Percentiles rank a stretch among this genome's conserved stretches.
Evolutionary conservation across 2,888 invertebrate species (phyloP).

Genomic region (Lasioglossum villosulum): DNA sequence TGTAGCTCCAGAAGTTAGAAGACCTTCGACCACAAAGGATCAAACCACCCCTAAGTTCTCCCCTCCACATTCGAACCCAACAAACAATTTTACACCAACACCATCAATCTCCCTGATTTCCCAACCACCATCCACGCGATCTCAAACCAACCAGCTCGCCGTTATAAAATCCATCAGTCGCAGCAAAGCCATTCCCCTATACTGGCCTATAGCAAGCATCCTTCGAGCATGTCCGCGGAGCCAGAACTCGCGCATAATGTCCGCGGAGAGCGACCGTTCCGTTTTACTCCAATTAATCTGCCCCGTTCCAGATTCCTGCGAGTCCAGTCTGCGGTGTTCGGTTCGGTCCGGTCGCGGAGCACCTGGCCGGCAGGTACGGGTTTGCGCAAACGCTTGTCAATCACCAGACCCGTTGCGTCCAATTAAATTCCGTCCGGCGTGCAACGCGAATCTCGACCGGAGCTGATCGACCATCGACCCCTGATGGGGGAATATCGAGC

Average conservation of each 20-base stretch:
- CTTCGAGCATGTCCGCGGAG: neutral
- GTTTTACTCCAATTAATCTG: constrained; percentile 49
- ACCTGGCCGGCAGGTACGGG: constrained; percentile 39
- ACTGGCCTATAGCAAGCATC: neutral
- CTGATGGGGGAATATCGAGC: neutral
- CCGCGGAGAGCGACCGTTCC: constrained; percentile 9
- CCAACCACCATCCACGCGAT: neutral
- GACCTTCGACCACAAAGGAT: neutral
- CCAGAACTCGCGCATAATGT: constrained; percentile 19
- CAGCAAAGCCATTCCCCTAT: neutral
- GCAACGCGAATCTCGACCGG: constrained; percentile 3
- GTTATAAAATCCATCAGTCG: neutral
- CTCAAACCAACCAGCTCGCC: neutral
- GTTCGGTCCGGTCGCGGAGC: constrained; percentile 18
- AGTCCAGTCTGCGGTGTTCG: neutral
- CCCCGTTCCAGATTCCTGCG: constrained; percentile 49
- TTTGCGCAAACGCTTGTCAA: constrained; percentile 49
- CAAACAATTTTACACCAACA: neutral
- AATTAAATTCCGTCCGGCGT: constrained; percentile 39
- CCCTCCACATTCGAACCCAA: neutral
- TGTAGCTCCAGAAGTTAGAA: too few relatives aligned
- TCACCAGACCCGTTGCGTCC: constrained; percentile 26
- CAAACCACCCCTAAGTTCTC: neutral
- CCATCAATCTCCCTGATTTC: neutral
- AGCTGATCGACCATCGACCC: constrained; percentile 47